Evolutionary conservation across 2,797 vertebrate genomes (phyloP), one percentile per base, ranked within the genome.

Genomic region (Amblyopsis hoosieri): DNA sequence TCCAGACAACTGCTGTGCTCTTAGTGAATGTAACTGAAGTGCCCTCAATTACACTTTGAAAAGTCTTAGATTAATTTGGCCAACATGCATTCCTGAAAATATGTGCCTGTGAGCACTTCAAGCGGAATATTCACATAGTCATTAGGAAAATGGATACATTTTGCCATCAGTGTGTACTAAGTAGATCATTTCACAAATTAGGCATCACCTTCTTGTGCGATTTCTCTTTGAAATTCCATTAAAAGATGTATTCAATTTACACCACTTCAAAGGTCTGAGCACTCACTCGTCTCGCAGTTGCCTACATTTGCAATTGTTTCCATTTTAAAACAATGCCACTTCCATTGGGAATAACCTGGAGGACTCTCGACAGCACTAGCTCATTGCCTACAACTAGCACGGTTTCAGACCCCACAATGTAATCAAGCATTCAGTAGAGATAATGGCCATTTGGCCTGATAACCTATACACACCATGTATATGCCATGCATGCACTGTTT

Each of bases 151-250:
- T 75, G 51, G 73, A 71, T 71, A 71, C 75, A 75, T 87, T 85
- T 85, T 69, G 74, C 64, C 72, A 71, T 89, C 85, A 82, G 74
- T 78, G 79, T 82, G 60, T 80, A 85, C 88, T 74, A 71, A 84
- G 60, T 57, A 83, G 70, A 86, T 78, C 13, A 80, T 83, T 79
- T 84, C 33, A 81, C 55, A 84, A 87, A 81, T 81, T 81, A 86
- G 80, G 68, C 67, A 80, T 85, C 81, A 76, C 78, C 66, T 69
- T 66, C 49, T 79, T 81, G 68, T 80, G 59, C 49, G 50, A 62
- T 31, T 72, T 31, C 69, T 78, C 71, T 90, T 80, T 87, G 79
- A 92, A 84, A 85, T 47, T 72, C 66, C 81, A 87, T 82, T 87
- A 81, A 83, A 72, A 66, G 62, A 69, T 6, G 54, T 78, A 72